Evolutionary conservation across 2,888 invertebrate genomes (phyloP), one percentile per base, ranked within the genome.

Genomic region (Acheta domesticus): DNA sequence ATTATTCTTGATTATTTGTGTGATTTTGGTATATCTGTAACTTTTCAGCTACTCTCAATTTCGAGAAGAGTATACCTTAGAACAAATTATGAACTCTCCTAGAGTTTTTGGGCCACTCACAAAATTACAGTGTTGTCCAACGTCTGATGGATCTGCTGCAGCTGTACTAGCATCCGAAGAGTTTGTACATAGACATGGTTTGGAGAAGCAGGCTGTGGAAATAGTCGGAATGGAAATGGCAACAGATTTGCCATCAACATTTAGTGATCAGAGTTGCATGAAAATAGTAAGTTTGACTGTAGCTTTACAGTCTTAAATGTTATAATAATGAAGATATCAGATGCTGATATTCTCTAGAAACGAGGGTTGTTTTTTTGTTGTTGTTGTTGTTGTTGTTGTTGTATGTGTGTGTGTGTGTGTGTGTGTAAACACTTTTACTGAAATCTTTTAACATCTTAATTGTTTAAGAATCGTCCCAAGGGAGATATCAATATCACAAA

Each of bases 141-240:
- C 99, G 0, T 98, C 98, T 77, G 98, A 99, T 88, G 99, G 99
- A n/a, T 92, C 97, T 0, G 99, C 96, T 48, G 97, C 98, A 48
- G 98, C 94, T 0, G 91, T 99, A 81, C 84, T 99, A 75, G 97
- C 93, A 82, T 96, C 95, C 14, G 98, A 99, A 87, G 92, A 93
- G 19, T 99, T 97, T 86, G 97, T 99, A 1, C 91, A 90, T 81
- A 89, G 91, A 50, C 93, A 96, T 85, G 93, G 93, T 11, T 89
- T 99, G 19, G 93, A 97, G 86, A 87, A 89, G 0, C 93, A 93
- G 86, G 99, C 99, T 20, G 94, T 99, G 0, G 98, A 99, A 88
- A 97, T 99, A 83, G 87, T 98, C 79, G 97, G 95, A 48, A 96
- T 99, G 93, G 97, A 98, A 89, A 97, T 99, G 97, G 92, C 94